These are phyloP conservation scores for Atlantisia rogersi DNA, from an alignment of 2,113 vertebrate species.

Conservation along the genomic window DNA sequence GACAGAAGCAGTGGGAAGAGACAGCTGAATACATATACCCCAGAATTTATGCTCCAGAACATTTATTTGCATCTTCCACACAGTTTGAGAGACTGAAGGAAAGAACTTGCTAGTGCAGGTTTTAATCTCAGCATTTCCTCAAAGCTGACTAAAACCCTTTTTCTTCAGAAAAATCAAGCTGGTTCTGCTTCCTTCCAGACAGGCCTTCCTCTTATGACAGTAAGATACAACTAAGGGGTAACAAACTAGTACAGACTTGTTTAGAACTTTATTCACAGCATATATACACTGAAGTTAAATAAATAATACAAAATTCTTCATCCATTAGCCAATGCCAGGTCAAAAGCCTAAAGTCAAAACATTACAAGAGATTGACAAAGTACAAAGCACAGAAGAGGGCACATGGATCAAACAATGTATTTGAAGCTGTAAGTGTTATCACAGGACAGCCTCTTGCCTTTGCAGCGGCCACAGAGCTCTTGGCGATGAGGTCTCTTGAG, in stretches of 20 bases:
- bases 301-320: conserved; percentile 64
- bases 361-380: background rate
- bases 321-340: conserved; percentile 72
- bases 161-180: background rate
- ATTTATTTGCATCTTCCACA: background rate
- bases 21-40: background rate
- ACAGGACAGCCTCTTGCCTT: conserved; percentile 89
- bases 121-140: background rate
- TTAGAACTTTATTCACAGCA: conserved; percentile 56
- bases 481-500: conserved; percentile 90
- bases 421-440: conserved; percentile 92
- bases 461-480: conserved; percentile 93
- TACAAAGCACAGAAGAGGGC: background rate
- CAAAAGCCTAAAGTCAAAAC: conserved; percentile 71
- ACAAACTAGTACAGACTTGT: conserved; percentile 30
- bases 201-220: background rate
- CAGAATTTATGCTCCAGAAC: background rate
- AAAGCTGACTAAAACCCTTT: background rate
- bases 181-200: background rate
- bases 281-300: background rate
- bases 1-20: background rate
- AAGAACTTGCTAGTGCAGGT: background rate
- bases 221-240: background rate
- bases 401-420: conserved; percentile 82
- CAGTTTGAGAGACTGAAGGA: background rate